Percentiles rank a stretch among this genome's conserved stretches.
Evolutionary conservation across 2,888 invertebrate genomes (phyloP).

Genomic region (Oligia fasciuncula): DNA sequence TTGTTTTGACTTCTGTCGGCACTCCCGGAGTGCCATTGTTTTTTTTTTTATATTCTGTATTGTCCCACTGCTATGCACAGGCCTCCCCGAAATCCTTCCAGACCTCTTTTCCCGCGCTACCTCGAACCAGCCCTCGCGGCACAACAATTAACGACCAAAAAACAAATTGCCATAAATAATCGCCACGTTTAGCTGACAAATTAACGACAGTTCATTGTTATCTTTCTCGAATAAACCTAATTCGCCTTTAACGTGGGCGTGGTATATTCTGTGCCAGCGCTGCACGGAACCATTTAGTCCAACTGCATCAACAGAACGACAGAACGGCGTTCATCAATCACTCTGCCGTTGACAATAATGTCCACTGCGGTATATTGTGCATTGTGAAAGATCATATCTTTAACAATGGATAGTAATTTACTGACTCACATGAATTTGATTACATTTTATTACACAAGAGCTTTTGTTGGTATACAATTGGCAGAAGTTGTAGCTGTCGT

Average conservation of each 20-base stretch:
- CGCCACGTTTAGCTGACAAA: not conserved
- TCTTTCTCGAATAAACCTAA: not conserved
- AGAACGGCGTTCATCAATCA: slow-evolving; percentile 29
- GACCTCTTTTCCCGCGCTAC: too few relatives aligned
- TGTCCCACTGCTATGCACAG: too few relatives aligned
- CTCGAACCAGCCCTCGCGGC: too few relatives aligned
- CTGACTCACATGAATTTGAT: slow-evolving; percentile 8
- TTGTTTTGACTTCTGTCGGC: too few relatives aligned
- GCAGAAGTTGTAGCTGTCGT: not conserved
- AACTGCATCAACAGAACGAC: slow-evolving; percentile 16
- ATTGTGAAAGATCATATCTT: slow-evolving; percentile 25
- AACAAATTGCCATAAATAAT: not conserved
- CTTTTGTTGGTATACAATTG: not conserved
- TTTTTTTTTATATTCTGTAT: too few relatives aligned
- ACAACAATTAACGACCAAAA: not conserved
- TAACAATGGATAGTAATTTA: slow-evolving; percentile 22
- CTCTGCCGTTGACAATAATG: slow-evolving; percentile 18
- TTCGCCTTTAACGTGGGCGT: not conserved
- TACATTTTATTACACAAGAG: not conserved
- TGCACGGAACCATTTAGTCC: slow-evolving; percentile 8
- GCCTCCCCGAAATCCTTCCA: too few relatives aligned
- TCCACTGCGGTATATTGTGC: not conserved
- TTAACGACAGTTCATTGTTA: not conserved
- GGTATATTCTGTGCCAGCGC: not conserved
- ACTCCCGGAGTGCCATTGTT: too few relatives aligned